These are phyloP conservation scores for Drosophila gunungcola DNA, from an alignment of 1,140 invertebrate genomes.

Conservation along the genomic window DNA sequence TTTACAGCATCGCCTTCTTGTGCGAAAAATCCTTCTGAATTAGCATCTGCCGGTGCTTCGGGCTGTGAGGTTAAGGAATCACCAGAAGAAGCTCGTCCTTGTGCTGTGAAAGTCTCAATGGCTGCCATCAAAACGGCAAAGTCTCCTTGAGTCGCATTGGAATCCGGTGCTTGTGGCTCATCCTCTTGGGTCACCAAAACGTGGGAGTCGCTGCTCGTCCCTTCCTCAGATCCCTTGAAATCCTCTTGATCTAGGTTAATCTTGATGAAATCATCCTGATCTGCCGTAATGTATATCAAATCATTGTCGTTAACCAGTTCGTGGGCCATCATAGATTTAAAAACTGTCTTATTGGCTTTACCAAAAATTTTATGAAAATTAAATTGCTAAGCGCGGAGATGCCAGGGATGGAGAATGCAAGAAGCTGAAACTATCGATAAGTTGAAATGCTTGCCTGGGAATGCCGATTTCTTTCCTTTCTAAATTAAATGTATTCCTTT, in stretches of 20 bases:
- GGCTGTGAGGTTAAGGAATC: background rate
- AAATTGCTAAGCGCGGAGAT: background rate
- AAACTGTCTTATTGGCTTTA: background rate
- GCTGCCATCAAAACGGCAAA: background rate
- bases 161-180: background rate
- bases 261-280: background rate
- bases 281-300: background rate
- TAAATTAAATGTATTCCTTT: too few relatives aligned
- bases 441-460: background rate
- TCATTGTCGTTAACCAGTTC: background rate
- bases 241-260: background rate
- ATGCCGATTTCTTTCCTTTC: background rate
- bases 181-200: background rate
- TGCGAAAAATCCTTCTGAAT: background rate
- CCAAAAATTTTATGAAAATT: background rate
- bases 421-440: slow-evolving; percentile 7
- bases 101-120: background rate
- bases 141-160: background rate
- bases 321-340: background rate
- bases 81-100: background rate
- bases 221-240: background rate
- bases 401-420: slow-evolving; percentile 5
- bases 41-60: background rate
- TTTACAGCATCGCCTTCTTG: background rate
- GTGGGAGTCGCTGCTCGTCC: too few relatives aligned